Conservation (phyloP, 2,797 vertebrate genomes). For the Cossypha caffra region DNA sequence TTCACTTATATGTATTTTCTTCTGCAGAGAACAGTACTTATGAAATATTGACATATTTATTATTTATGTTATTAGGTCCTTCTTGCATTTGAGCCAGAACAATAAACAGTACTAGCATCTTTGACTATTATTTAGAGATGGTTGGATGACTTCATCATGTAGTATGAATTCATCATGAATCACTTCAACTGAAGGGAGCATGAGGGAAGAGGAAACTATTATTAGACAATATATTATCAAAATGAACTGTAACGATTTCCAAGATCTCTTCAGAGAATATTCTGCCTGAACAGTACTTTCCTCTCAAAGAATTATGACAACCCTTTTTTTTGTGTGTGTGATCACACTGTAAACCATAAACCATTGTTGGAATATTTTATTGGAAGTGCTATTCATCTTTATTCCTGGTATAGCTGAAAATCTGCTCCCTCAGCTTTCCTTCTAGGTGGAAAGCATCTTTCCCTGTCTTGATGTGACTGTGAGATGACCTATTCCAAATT, state of each 20-base stretch:
- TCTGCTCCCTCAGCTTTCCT: not conserved
- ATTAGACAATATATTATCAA: conserved; percentile 47
- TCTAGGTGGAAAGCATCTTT: not conserved
- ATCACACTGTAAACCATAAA: not conserved
- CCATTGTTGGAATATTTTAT: not conserved
- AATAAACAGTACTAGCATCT: not conserved
- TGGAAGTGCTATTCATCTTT: not conserved
- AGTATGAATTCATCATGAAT: conserved; percentile 30
- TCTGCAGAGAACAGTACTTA: not conserved
- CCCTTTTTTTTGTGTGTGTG: not conserved
- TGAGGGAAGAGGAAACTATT: conserved; percentile 35
- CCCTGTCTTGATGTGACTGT: not conserved
- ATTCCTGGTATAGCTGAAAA: not conserved
- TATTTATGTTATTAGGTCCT: not conserved
- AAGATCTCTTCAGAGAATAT: conserved; percentile 48
- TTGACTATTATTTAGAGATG: not conserved
- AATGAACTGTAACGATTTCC: not conserved
- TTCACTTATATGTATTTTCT: not conserved
- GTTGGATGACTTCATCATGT: not conserved
- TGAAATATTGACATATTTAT: not conserved
- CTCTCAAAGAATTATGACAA: not conserved
- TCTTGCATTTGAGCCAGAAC: not conserved
- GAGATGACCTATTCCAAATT: not conserved
- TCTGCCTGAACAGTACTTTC: not conserved
- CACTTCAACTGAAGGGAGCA: conserved; percentile 4